Evolutionary conservation across 2,113 vertebrate species (phyloP), one percentile per base, ranked within the genome.

Genomic region (Chauna torquata): DNA sequence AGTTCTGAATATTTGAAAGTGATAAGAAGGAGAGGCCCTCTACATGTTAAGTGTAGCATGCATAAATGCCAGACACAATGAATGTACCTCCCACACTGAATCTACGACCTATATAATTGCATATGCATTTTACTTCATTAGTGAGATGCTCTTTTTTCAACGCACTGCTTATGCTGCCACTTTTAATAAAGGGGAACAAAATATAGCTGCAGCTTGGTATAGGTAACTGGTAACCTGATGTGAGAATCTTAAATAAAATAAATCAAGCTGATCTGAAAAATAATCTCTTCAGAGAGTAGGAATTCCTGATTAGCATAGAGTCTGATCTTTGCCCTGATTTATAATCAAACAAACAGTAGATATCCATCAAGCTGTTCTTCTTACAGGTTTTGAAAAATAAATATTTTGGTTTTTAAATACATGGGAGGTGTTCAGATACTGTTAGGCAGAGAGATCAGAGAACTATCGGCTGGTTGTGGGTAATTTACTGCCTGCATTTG

Each of bases 401-500:
- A 50, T 3, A 47, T 91, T 94, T 89, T 76, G 38, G 6, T 42
- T 92, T 91, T 88, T 91, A 97, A 97, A 85, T 95, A 66, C 23
- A 65, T 83, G 62, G 78, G 86, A 93, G 36, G 66, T 86, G 45
- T 86, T 92, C 55, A 90, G 42, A 92, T 68, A 58, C 34, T 68
- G 65, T 79, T 94, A 76, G 58, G 16, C 74, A 72, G 57, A 69
- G 52, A 90, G 74, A 94, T 74, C 62, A 89, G 77, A 92, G 77
- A 92, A 86, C 61, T 82, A 47, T 78, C 3, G 4, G 32, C 75
- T 80, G 54, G n/a, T 81, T 91, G 81, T 70, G 50, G 38, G 47
- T 77, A 94, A 94, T 96, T 95, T 94, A 95, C 77, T 92, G 81
- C 84, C 81, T 95, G 54, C 75, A 83, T 94, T 95, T 92, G 45